Evolutionary conservation across 2,888 invertebrate genomes (phyloP).

Genomic region (Hoplodrina ambigua): DNA sequence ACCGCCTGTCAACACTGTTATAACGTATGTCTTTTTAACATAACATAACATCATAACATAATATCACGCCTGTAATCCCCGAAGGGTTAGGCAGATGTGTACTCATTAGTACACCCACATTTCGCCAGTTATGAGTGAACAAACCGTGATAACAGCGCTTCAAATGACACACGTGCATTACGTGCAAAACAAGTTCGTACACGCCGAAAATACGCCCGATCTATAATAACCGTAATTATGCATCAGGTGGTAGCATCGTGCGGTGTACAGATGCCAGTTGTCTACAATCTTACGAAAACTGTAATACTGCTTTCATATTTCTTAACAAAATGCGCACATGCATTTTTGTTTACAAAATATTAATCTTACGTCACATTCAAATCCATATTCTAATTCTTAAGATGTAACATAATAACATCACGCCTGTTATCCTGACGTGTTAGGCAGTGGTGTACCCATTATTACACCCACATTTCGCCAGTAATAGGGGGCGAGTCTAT

Average conservation of each 20-base stretch:
- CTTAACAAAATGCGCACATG: neutral
- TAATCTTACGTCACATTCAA: neutral
- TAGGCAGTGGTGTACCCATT: too few relatives aligned
- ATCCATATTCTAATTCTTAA: neutral
- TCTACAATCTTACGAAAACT: conserved; percentile 5
- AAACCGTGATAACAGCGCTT: neutral
- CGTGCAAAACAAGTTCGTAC: neutral
- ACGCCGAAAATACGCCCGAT: neutral
- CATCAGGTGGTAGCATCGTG: neutral
- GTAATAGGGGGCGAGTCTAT: too few relatives aligned
- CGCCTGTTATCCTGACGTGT: too few relatives aligned
- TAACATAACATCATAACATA: too few relatives aligned
- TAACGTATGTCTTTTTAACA: conserved; percentile 91
- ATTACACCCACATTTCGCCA: too few relatives aligned
- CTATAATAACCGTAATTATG: neutral
- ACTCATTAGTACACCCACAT: too few relatives aligned
- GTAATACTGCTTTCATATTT: neutral
- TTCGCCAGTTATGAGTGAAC: neutral
- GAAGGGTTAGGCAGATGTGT: too few relatives aligned
- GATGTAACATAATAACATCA: neutral
- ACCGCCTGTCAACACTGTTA: conserved; percentile 96
- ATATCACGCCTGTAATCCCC: too few relatives aligned
- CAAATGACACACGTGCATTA: neutral
- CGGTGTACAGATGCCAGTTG: neutral
- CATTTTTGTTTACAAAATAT: neutral